phyloP scores from a whole-genome alignment of 23 tunicate species.

The Oikopleura dioica region DNA sequence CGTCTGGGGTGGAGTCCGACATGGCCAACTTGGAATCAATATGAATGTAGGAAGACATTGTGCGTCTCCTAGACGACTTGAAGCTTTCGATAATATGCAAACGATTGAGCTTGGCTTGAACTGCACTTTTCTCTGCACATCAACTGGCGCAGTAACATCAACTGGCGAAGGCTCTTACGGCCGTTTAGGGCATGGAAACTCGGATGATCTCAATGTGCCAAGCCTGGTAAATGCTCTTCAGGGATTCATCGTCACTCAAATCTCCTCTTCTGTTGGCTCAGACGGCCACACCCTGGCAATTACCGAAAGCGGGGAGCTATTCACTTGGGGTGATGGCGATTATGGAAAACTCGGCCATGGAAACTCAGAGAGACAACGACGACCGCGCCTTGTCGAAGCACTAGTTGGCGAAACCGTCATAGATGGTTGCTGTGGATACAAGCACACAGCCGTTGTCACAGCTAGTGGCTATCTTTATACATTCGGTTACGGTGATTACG shows the following conservation, averaged over 20 bases:
- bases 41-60: background rate
- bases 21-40: constrained; percentile 2
- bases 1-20: constrained; percentile 25
- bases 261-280: constrained; percentile 66
- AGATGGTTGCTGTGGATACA: constrained; percentile 71
- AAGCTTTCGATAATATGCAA: background rate
- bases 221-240: constrained; percentile 18
- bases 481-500: constrained; percentile 92
- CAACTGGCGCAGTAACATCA: constrained; percentile 45
- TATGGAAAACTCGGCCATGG: constrained; percentile 98
- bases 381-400: constrained; percentile 82
- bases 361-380: constrained; percentile 81
- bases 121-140: constrained; percentile 53
- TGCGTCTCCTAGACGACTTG: background rate
- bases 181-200: constrained; percentile 86
- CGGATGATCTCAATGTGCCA: constrained; percentile 49
- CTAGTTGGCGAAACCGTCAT: constrained; percentile 56
- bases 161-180: constrained; percentile 97
- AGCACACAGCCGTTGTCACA: constrained; percentile 90
- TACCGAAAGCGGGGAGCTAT: constrained; percentile 80
- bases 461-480: constrained; percentile 35
- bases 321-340: constrained; percentile 99
- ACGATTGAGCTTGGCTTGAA: constrained; percentile 37
- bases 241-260: constrained; percentile 75
- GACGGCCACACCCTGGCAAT: constrained; percentile 91